Percentiles rank a stretch among this genome's conserved stretches.
phyloP scores from a whole-genome alignment of 37 sponge, comb jelly and placozoan species.

The Lycopodina hypogea region DNA sequence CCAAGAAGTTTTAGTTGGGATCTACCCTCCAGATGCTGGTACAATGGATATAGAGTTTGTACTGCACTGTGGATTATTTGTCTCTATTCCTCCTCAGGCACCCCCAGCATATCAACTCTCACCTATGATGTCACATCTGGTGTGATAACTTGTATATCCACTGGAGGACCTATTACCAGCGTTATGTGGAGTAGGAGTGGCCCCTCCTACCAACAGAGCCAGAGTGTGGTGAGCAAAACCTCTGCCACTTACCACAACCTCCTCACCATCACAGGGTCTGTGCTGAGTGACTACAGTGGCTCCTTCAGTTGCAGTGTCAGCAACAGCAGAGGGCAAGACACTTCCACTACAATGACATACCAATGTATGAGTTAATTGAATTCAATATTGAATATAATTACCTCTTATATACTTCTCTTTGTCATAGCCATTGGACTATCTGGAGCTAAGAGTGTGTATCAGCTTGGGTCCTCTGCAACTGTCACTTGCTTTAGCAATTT shows the following conservation, averaged over 20 bases:
- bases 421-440: background rate
- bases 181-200: slow-evolving; percentile 22
- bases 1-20: background rate
- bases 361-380: background rate
- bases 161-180: slow-evolving; percentile 16
- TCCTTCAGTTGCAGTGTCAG: no score
- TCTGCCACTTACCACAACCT: no score
- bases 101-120: background rate
- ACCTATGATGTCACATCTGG: background rate
- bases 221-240: slow-evolving; percentile 6
- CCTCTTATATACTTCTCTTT: background rate
- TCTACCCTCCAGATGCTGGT: background rate
- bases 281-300: no score
- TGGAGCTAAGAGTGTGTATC: background rate
- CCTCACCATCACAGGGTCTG: no score
- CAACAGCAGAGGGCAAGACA: no score
- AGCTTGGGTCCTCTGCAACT: background rate
- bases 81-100: background rate
- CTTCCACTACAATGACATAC: no score
- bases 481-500: background rate
- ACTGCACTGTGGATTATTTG: background rate
- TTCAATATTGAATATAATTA: no score
- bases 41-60: background rate
- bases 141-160: background rate
- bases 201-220: slow-evolving; percentile 7